These are phyloP conservation scores for Osmerus mordax DNA, from an alignment of 2,113 vertebrate species.

Conservation along the genomic window DNA sequence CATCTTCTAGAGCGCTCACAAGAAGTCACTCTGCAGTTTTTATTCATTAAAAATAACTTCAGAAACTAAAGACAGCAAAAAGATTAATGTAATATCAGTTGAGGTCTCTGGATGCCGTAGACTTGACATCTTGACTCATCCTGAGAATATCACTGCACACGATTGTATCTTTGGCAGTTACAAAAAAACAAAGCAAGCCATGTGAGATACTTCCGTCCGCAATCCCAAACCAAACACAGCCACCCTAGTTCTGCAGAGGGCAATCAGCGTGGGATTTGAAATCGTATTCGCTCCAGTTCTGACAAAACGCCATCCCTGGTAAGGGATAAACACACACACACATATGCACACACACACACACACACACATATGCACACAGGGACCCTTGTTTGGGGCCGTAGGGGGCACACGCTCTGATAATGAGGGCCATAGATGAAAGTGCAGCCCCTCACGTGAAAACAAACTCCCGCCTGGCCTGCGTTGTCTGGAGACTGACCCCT, in stretches of 20 bases:
- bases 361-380: constrained; percentile 19
- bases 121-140: constrained; percentile 24
- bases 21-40: too few relatives aligned
- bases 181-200: constrained; percentile 32
- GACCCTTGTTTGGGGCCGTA: constrained; percentile 43
- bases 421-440: constrained; percentile 66
- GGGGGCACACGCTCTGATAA: constrained; percentile 59
- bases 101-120: constrained; percentile 11
- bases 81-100: not conserved
- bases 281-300: constrained; percentile 50
- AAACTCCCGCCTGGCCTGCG: constrained; percentile 55
- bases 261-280: constrained; percentile 49
- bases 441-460: constrained; percentile 52
- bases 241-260: constrained; percentile 40
- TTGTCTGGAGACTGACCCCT: constrained; percentile 63
- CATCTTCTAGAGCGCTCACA: too few relatives aligned
- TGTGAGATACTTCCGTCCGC: constrained; percentile 18
- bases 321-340: constrained; percentile 39
- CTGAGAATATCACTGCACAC: constrained; percentile 24
- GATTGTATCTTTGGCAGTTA: constrained; percentile 35
- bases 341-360: not conserved
- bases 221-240: constrained; percentile 53
- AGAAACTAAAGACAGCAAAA: too few relatives aligned
- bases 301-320: constrained; percentile 8
- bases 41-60: too few relatives aligned